phyloP scores from a whole-genome alignment of 2,113 vertebrate genomes.

The Macquaria australasica region DNA sequence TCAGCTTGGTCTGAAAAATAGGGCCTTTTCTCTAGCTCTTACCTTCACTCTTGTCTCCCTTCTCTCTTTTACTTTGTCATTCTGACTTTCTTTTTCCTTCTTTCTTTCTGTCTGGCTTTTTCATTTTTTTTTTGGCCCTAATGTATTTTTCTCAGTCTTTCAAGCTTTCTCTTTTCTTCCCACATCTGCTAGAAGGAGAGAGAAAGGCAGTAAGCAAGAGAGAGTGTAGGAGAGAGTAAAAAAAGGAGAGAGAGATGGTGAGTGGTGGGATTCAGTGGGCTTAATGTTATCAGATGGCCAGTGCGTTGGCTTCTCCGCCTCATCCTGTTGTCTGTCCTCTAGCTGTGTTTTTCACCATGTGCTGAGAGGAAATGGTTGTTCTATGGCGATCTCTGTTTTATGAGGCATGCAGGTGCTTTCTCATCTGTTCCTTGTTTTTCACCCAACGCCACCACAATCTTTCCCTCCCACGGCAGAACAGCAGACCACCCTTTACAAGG shows the following conservation, averaged over 20 bases:
- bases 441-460: constrained; percentile 33
- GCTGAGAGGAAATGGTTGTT: constrained; percentile 75
- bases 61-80: constrained; percentile 19
- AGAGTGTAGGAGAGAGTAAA: background rate
- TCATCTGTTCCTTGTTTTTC: constrained; percentile 75
- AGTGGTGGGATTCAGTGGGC: constrained; percentile 63
- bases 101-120: constrained; percentile 12
- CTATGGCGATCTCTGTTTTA: constrained; percentile 77
- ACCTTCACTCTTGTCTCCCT: constrained; percentile 27
- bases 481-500: constrained; percentile 67
- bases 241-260: constrained; percentile 38
- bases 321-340: constrained; percentile 77
- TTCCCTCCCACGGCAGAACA: constrained; percentile 47
- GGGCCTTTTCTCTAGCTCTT: constrained; percentile 36
- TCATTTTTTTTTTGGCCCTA: background rate
- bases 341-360: constrained; percentile 70
- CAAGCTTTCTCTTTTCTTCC: background rate
- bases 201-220: constrained; percentile 24
- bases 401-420: constrained; percentile 76
- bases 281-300: constrained; percentile 78
- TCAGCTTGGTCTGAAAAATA: constrained; percentile 66
- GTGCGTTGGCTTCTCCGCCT: constrained; percentile 63
- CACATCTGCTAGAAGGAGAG: constrained; percentile 12
- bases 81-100: background rate
- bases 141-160: constrained; percentile 29